phyloP scores from a whole-genome alignment of 1,140 invertebrate species.

The Magallana angulata region DNA sequence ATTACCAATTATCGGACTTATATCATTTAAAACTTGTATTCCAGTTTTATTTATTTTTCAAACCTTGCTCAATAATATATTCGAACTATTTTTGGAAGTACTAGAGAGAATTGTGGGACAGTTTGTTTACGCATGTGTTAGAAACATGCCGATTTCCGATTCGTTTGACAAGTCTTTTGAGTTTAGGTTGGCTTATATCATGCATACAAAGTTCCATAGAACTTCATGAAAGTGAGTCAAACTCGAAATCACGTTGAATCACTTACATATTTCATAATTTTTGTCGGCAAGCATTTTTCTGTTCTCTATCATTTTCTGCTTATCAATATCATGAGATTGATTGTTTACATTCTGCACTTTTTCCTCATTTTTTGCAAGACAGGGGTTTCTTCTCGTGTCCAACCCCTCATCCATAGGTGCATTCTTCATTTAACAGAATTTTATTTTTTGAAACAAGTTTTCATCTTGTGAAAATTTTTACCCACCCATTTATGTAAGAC shows the following conservation, averaged over 20 bases:
- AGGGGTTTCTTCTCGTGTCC: too few species aligned
- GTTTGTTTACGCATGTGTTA: slow-evolving; percentile 66
- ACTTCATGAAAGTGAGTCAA: neutral
- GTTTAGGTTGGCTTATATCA: neutral
- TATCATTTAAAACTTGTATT: neutral
- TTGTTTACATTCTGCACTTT: neutral
- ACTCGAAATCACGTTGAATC: neutral
- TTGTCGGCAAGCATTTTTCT: neutral
- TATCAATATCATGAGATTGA: neutral
- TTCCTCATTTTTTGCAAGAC: too few species aligned
- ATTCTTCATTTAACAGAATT: too few species aligned
- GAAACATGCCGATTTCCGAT: slow-evolving; percentile 48
- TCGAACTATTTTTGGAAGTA: slow-evolving; percentile 61
- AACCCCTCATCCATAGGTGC: too few species aligned
- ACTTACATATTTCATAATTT: too few species aligned
- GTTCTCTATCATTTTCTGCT: neutral
- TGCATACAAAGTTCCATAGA: neutral
- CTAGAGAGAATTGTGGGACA: slow-evolving; percentile 56
- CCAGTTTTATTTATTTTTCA: neutral
- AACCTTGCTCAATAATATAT: slow-evolving; percentile 33
- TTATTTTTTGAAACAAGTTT: too few species aligned
- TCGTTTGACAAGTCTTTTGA: neutral
- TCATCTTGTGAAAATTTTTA: too few species aligned
- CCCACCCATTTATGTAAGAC: too few species aligned
- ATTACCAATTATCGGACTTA: neutral